Percentiles rank a stretch among this genome's conserved stretches.
Conservation (phyloP, 1,140 invertebrate genomes). For the Lerema accius region DNA sequence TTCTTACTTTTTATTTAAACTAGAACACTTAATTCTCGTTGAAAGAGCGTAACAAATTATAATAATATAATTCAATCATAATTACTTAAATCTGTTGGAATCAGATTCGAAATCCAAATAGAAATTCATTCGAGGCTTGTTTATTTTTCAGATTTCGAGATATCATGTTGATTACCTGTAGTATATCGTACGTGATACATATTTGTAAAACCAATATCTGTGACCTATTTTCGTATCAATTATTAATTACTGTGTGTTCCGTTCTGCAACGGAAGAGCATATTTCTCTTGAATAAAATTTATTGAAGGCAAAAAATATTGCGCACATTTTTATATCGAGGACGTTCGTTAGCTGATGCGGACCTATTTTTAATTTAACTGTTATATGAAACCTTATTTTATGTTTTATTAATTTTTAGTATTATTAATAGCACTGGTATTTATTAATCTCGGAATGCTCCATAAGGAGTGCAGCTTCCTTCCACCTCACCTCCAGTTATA, state of each 20-base stretch:
- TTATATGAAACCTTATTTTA: neutral
- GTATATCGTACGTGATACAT: neutral
- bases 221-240: constrained; percentile 13
- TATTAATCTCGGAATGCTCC: too few relatives aligned
- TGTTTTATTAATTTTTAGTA: too few relatives aligned
- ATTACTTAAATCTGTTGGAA: neutral
- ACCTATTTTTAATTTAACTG: neutral
- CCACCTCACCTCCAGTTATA: too few relatives aligned
- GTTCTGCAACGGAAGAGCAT: constrained; percentile 10
- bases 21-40: constrained; percentile 3
- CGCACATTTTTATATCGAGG: neutral
- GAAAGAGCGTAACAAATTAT: constrained; percentile 9
- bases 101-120: neutral
- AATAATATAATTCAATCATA: neutral
- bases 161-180: neutral
- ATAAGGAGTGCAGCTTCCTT: too few relatives aligned
- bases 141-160: neutral
- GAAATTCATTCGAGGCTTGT: neutral
- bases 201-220: constrained; percentile 9
- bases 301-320: constrained; percentile 7
- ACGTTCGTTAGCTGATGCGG: neutral
- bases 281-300: neutral
- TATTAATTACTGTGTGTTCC: constrained; percentile 10
- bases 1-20: neutral
- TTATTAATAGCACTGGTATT: too few relatives aligned